Percentiles rank a stretch among this genome's conserved stretches.
phyloP scores from a whole-genome alignment of 2,113 vertebrate genomes.

The Nycticebus coucang region DNA sequence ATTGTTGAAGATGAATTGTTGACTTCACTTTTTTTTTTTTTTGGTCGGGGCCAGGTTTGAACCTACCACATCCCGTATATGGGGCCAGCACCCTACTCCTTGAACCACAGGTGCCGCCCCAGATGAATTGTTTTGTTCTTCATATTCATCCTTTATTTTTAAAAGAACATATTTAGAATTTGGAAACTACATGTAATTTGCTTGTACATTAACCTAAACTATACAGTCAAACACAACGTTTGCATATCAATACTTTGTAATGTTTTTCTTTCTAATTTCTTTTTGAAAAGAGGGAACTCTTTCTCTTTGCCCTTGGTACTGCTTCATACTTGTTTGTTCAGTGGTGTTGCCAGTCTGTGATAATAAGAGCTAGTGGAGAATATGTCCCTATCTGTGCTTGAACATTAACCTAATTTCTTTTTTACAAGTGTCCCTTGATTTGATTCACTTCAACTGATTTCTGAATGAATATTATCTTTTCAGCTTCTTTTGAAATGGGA shows the following conservation, averaged over 20 bases:
- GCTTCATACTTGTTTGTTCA: not conserved
- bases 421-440: not conserved
- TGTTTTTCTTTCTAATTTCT: slow-evolving; percentile 43
- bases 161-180: not conserved
- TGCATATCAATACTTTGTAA: not conserved
- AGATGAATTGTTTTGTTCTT: not conserved
- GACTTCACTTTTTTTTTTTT: too few relatives aligned
- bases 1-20: not conserved
- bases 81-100: too few relatives aligned
- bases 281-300: slow-evolving; percentile 16
- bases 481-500: not conserved
- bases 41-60: too few relatives aligned
- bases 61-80: too few relatives aligned
- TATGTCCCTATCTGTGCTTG: not conserved
- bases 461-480: not conserved
- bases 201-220: not conserved
- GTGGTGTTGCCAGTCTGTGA: slow-evolving; percentile 3
- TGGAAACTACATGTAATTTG: not conserved
- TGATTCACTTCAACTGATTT: not conserved
- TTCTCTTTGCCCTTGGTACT: slow-evolving; percentile 4
- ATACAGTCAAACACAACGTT: not conserved
- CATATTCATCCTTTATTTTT: not conserved
- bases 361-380: slow-evolving; percentile 29
- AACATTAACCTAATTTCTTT: slow-evolving; percentile 37
- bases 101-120: too few relatives aligned